Evolutionary conservation across 2,888 invertebrate species (phyloP), one percentile per base, ranked within the genome.

Genomic region (Chloromyia formosa): DNA sequence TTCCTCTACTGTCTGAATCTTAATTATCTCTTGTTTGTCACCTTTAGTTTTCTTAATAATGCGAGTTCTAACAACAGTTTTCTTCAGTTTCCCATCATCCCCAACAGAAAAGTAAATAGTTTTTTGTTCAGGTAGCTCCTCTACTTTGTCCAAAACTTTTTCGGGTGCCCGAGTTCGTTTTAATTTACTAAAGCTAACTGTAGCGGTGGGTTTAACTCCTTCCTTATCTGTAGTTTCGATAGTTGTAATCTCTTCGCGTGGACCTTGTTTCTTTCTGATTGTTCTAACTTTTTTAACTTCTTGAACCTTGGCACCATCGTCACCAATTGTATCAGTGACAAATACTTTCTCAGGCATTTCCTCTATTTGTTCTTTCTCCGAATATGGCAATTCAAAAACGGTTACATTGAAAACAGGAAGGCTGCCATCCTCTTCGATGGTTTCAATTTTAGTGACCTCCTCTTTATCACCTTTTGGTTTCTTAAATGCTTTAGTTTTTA

Each of bases 1-100:
- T 81, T 87, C 86, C 77, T 87, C 86, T 49, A 86, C 80, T 0
- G 87, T 87, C 78, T 85, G 84, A 78, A 88, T 86, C 81, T 86
- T 85, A 23, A 86, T 87, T 42, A 83, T 83, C 80, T 87, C 85
- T 22, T 84, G 82, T 66, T 80, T 80, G 49, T 82, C 82, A 54
- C 83, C 76, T 83, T 81, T 42, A 82, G 79, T 78, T 82, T 80
- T 10, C 82, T 80, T 16, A 78, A 85, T 82, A 7, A 81, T 79
- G 68, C 82, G 80, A 64, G 82, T 84, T 77, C 83, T 86, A 0
- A 82, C 81, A 9, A 78, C 78, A 69, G 78, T 77, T 73, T 82
- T 83, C 53, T 78, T 81, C 0, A 80, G 81, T 40, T 80, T 81
- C 16, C 82, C 82, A 78, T 84, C 80, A 23, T 80, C 78, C 1